Base-by-base conservation (phyloP, 2,888 invertebrate genomes). In the Scaptomyza tumidula region DNA sequence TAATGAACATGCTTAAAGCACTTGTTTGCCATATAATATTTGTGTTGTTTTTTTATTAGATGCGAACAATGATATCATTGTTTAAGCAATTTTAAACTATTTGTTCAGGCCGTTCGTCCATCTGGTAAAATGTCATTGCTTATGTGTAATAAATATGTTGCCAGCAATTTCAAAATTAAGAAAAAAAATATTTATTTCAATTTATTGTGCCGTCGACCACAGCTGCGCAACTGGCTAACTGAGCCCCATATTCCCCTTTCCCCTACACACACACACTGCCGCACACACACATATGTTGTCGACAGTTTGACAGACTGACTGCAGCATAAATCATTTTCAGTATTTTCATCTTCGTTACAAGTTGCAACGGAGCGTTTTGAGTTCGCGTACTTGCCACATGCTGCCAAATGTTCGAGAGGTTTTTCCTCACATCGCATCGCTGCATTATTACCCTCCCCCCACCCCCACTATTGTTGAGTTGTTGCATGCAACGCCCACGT, bases 341-440 rank as follows among this genome's bases (percentile, higher is more conserved):
- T 41, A 50, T 50, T 50, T 88, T 86, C 83, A 86, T 75, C 66
- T 79, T 70, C 83, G 88, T 62, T 79, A 73, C 80, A 86, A 86
- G 82, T 88, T 82, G 88, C 82, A 82, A 54, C 77, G 77, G 60
- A 67, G 80, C 88, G 80, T 80, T 80, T 73, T 56, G 63, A 75
- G 82, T 72, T 68, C 84, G 80, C 84, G 77, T 86, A 86, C 88
- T 83, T 83, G 87, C 88, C 81, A 88, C 88, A 88, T 88, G 88
- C 83, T 84, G 83, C 88, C 83, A 86, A 86, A 83, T 88, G 83
- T 67, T 80, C 66, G 63, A 71, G 59, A 16, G 75, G 59, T 52
- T 66, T 62, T 58, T 46, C 45, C 65, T 41, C 35, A 0, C 57
- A 37, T n/a, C 43, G 76, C 71, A 66, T 63, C 69, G 57, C 60